Percentiles rank a stretch among this genome's conserved stretches.
These are phyloP conservation scores for Panorpa germanica DNA, from an alignment of 2,888 invertebrate genomes.

Conservation along the genomic window DNA sequence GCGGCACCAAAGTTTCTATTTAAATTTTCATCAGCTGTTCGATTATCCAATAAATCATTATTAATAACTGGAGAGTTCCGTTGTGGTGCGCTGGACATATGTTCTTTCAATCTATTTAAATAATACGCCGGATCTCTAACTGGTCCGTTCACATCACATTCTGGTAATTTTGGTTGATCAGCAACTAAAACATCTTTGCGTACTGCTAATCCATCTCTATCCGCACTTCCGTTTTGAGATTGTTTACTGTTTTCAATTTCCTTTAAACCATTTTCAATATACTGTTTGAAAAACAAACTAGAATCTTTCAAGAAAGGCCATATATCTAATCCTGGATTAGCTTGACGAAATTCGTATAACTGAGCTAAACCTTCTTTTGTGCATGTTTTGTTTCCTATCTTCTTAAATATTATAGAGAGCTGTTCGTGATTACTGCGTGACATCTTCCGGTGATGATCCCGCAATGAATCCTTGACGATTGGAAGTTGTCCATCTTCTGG, in stretches of 20 bases:
- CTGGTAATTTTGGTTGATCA: conserved; percentile 1
- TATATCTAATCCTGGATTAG: conserved; percentile 24
- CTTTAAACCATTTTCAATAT: conserved; percentile 24
- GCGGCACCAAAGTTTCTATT: too few relatives aligned
- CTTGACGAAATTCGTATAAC: too few relatives aligned
- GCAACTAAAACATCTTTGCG: background rate
- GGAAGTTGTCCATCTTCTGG: conserved; percentile 2
- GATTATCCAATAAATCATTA: conserved; percentile 22
- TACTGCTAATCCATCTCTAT: conserved; percentile 13
- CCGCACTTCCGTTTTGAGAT: conserved; percentile 13
- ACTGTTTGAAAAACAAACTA: conserved; percentile 23
- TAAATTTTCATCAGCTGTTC: conserved; percentile 24
- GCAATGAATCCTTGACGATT: conserved; percentile 7
- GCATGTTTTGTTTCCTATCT: conserved; percentile 9
- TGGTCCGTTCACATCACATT: background rate
- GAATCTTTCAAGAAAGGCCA: conserved; percentile 23
- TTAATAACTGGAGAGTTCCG: too few relatives aligned
- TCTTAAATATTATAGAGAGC: conserved; percentile 11
- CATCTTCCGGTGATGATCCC: conserved; percentile 10
- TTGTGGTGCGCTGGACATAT: too few relatives aligned
- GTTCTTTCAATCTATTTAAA: conserved; percentile 24
- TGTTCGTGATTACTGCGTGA: conserved; percentile 10
- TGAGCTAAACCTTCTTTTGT: too few relatives aligned
- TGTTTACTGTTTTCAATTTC: conserved; percentile 20
- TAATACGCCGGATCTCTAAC: conserved; percentile 21